Conservation (phyloP, 2,797 vertebrate species). For the Alcedo quadribrachys region DNA sequence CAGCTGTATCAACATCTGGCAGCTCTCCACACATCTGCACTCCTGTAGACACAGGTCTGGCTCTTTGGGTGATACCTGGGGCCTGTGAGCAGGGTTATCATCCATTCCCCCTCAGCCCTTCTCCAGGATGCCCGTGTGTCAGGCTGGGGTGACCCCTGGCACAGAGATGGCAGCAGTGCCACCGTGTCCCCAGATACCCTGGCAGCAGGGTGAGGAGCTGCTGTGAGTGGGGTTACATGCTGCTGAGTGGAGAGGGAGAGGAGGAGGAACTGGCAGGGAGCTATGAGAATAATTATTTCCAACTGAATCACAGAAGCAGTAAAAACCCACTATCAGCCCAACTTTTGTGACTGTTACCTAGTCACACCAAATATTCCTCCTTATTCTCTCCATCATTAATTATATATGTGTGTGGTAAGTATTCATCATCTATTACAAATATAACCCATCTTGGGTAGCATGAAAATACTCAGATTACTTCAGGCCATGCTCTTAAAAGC, state of each 20-base stretch:
- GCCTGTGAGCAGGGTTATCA: accelerated
- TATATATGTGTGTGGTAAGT: neutral
- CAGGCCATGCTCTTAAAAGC: neutral
- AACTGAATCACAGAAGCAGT: neutral
- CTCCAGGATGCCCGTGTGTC: neutral
- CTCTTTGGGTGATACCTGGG: neutral
- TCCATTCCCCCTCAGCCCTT: neutral
- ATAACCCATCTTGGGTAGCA: neutral
- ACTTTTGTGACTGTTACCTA: neutral
- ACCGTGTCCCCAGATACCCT: neutral
- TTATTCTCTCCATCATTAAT: neutral
- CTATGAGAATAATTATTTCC: neutral
- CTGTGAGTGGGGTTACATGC: neutral
- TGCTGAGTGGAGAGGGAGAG: neutral
- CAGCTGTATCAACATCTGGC: neutral
- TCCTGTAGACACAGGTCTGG: neutral
- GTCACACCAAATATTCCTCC: neutral
- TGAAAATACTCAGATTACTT: neutral
- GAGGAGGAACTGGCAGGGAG: neutral
- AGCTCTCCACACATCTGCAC: neutral
- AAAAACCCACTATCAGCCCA: neutral
- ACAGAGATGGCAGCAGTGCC: neutral
- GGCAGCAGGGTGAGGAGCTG: neutral
- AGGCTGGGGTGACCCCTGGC: neutral
- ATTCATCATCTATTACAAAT: neutral